Conservation (phyloP, 2,888 invertebrate species). For the Peribatodes rhomboidaria region DNA sequence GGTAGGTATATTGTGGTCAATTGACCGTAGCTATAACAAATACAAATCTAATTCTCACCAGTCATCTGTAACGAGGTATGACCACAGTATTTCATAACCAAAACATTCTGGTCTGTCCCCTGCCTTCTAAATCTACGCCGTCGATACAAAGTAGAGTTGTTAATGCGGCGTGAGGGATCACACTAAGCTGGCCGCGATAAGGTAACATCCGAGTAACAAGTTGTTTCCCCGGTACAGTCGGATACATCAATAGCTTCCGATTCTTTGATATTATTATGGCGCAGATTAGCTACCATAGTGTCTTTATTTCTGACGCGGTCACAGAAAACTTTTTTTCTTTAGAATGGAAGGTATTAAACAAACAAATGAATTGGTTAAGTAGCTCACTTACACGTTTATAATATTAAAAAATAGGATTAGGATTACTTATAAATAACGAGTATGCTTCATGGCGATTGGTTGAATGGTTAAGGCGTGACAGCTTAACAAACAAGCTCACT, state of each 20-base stretch:
- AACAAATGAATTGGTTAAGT: too few species aligned
- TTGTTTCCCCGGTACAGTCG: slow-evolving; percentile 55
- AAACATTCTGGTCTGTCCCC: neutral
- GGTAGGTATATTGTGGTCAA: neutral
- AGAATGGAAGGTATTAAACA: too few species aligned
- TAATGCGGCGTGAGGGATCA: neutral
- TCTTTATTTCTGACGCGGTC: too few species aligned
- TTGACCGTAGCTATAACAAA: neutral
- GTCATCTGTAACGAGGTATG: slow-evolving; percentile 1
- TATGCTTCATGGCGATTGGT: too few species aligned
- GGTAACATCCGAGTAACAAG: slow-evolving; percentile 53
- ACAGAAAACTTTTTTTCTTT: too few species aligned
- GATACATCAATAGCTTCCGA: slow-evolving; percentile 9
- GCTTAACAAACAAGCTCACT: too few species aligned
- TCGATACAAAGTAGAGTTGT: neutral
- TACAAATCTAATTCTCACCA: slow-evolving; percentile 13
- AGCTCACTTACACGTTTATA: too few species aligned
- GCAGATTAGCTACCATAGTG: too few species aligned
- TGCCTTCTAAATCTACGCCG: neutral
- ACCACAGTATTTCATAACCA: neutral
- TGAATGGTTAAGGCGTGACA: too few species aligned
- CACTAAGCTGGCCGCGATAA: neutral
- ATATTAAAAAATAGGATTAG: too few species aligned
- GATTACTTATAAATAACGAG: too few species aligned
- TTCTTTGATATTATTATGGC: neutral